These are phyloP conservation scores for Melanophora roralis DNA, from an alignment of 2,888 invertebrate species.

Conservation along the genomic window DNA sequence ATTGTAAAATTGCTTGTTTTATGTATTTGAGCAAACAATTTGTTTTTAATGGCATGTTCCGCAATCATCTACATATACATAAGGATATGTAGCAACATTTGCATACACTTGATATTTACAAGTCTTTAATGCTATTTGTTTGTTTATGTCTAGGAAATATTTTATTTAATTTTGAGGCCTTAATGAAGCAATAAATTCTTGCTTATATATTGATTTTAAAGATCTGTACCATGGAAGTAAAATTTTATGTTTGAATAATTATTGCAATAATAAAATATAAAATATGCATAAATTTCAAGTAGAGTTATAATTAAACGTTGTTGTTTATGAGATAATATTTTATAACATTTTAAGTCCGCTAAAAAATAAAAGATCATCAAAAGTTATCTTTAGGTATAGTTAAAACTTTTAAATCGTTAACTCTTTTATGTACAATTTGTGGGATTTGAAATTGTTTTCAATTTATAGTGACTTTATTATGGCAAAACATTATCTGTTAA, in stretches of 20 bases:
- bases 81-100: too few relatives aligned
- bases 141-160: background rate
- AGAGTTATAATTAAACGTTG: conserved; percentile 1
- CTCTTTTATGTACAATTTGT: background rate
- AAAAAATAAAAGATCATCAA: background rate
- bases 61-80: conserved; percentile 10
- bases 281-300: background rate
- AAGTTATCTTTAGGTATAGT: background rate
- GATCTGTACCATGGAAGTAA: background rate
- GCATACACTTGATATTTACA: background rate
- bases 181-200: conserved; percentile 39
- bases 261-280: conserved; percentile 22
- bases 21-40: conserved; percentile 52
- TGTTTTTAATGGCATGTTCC: conserved; percentile 54
- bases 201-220: background rate
- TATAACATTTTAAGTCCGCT: background rate
- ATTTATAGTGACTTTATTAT: background rate
- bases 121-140: background rate
- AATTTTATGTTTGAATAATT: conserved; percentile 49
- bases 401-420: background rate
- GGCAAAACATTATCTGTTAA: too few relatives aligned
- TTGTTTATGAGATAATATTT: background rate
- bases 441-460: background rate
- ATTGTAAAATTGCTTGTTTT: conserved; percentile 46
- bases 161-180: conserved; percentile 6